Evolutionary conservation across 2,113 vertebrate species (phyloP), one percentile per base, ranked within the genome.

Genomic region (Calidris pygmaea): DNA sequence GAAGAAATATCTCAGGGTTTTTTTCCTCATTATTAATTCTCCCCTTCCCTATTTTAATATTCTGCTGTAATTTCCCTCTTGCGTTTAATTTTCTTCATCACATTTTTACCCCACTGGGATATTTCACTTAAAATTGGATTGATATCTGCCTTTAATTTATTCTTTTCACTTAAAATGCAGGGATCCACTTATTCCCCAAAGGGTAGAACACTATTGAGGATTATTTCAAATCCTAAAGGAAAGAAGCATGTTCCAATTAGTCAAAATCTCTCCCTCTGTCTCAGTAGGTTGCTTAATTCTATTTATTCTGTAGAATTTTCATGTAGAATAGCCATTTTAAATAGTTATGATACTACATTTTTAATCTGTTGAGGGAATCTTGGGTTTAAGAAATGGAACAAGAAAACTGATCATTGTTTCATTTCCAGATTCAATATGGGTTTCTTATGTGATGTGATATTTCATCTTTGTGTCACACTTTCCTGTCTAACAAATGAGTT

Each of bases 91-190:
- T 96, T 91, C 81, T 76, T 95, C 91, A 85, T 87, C 47, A 63
- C 43, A 45, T 82, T 93, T 96, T 95, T 85, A 80, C 18, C 59
- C 84, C 74, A 43, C 16, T 89, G 92, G 84, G 84, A 95, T 83
- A 83, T 79, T 92, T 89, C 39, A 63, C 26, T 93, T 83, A 70
- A 96, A 95, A 94, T 93, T 92, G 50, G n/a, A 93, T 90, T 89
- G 62, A 92, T 85, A 87, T 24, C 30, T 79, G 13, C 26, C 32
- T 89, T 90, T 91, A 95, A 96, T 92, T 89, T 95, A 76, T 93
- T 91, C 62, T 85, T 90, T 71, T 83, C 59, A 71, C 55, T 89
- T 94, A 87, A 87, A 94, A 76, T 76, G 50, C 55, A 63, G 35
- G 35, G 53, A 66, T 75, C 80, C 71, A 43, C 24, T 50, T 85